Percentiles rank a stretch among this genome's conserved stretches.
These are phyloP conservation scores for Philotrypesis tridentata DNA, from an alignment of 1,140 invertebrate species.

Conservation along the genomic window DNA sequence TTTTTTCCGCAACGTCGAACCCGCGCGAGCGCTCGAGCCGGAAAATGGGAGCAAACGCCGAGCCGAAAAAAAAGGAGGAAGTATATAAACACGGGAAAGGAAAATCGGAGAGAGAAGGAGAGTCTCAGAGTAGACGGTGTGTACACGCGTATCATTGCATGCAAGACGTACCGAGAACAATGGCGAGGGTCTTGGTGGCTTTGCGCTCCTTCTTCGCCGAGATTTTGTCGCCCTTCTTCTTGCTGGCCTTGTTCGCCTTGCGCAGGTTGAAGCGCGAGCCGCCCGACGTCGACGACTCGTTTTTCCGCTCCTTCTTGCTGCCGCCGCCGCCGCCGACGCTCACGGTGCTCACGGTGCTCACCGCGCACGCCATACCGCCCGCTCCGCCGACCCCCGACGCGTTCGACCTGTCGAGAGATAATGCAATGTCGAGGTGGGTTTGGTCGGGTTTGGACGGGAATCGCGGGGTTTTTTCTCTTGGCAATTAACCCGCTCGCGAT, in stretches of 20 bases:
- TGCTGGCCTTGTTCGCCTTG: conserved; percentile 94
- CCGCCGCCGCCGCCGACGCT: neutral
- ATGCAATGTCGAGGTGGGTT: too few relatives aligned
- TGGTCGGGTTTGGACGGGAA: too few relatives aligned
- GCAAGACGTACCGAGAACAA: conserved; percentile 89
- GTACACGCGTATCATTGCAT: neutral
- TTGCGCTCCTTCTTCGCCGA: conserved; percentile 97
- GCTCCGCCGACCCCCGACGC: neutral
- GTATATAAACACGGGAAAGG: neutral
- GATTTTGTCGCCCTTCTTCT: conserved; percentile 95
- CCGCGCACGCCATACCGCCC: too few relatives aligned
- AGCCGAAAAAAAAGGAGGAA: neutral
- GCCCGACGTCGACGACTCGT: conserved; percentile 75
- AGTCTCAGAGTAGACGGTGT: neutral
- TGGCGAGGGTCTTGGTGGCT: conserved; percentile 99
- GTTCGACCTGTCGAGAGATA: conserved; percentile 19
- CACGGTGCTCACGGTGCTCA: neutral
- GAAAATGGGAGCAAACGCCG: neutral
- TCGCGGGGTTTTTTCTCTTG: too few relatives aligned
- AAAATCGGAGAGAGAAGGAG: neutral
- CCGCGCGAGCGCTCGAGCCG: neutral
- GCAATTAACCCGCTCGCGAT: too few relatives aligned
- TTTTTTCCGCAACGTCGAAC: conserved; percentile 12
- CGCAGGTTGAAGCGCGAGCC: conserved; percentile 91
- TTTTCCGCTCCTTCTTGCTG: conserved; percentile 81